These are phyloP conservation scores for Carettochelys insculpta DNA, from an alignment of 2,113 vertebrate genomes.

Conservation along the genomic window DNA sequence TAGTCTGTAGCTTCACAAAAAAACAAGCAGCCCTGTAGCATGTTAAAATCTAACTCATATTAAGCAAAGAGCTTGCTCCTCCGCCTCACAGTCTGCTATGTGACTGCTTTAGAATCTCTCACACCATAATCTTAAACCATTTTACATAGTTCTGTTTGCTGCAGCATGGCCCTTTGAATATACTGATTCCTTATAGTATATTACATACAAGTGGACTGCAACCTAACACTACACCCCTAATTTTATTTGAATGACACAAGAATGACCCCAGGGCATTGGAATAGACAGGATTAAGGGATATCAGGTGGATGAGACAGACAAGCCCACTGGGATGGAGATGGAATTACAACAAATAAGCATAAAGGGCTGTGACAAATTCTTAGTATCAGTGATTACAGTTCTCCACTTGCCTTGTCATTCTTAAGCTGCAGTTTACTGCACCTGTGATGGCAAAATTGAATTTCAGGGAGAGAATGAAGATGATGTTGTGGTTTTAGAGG, in stretches of 20 bases:
- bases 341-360: background rate
- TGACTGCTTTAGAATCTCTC: background rate
- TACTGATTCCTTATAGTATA: background rate
- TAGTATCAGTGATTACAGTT: background rate
- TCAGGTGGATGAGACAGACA: background rate
- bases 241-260: background rate
- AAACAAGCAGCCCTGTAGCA: no score
- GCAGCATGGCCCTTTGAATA: background rate
- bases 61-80: no score
- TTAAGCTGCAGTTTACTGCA: background rate
- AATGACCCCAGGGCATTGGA: background rate
- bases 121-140: background rate
- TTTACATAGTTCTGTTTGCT: background rate
- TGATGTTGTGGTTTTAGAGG: background rate
- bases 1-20: no score
- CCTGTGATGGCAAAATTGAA: background rate
- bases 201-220: background rate
- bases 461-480: rapidly evolving
- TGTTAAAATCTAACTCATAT: no score
- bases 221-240: background rate
- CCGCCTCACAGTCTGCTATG: no score
- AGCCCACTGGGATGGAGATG: background rate
- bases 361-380: background rate
- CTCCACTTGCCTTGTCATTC: background rate
- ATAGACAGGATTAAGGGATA: background rate